Base-by-base conservation (phyloP, 2,797 vertebrate species). In the Chlorospingus flavigularis region DNA sequence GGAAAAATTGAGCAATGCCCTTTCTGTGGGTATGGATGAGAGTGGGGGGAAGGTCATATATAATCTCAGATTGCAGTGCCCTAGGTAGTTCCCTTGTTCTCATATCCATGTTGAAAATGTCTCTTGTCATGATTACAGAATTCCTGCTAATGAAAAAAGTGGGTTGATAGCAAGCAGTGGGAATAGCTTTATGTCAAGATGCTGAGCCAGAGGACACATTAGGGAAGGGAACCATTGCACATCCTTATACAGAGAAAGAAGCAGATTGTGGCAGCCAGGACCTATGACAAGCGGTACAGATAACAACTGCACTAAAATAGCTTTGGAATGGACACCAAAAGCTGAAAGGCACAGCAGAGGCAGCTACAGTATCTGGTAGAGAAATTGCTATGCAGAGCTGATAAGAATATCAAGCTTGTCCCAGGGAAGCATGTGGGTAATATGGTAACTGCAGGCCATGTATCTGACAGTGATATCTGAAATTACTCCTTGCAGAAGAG, bases 271-370 rank as follows among this genome's bases (percentile, higher is more conserved):
- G 48, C 47, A 94, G 92, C 80, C 94, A 78, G 70, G 85, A 76
- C 8, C 0, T 95, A 68, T 90, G 76, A 63, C 63, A 80, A 83
- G 90, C 61, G 94, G 39, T 47, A 31, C 47, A 82, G 92, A 66
- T 94, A 95, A 84, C 88, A 96, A 54, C 77, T 85, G 79, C 37
- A 62, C 95, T 66, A 42, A 97, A 97, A 93, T 94, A 97, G 73
- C 86, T 94, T 94, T 95, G 81, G 81, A 92, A 91, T 89, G 92
- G 92, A 91, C 75, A 90, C 88, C 66, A 72, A 90, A 94, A 83
- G 55, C 89, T 96, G 66, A 72, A 95, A 91, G 88, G 80, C 23
- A 0, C 65, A 88, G 74, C 53, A 76, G 33, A 91, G 70, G 39
- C 73, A 94, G 94, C 88, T 85, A 58, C 94, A 92, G 73, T 90